A percentile compares a stretch with the other conserved stretches of the same genome.
Conservation (phyloP, 2,888 invertebrate genomes). For the Chymomyza fuscimana region DNA sequence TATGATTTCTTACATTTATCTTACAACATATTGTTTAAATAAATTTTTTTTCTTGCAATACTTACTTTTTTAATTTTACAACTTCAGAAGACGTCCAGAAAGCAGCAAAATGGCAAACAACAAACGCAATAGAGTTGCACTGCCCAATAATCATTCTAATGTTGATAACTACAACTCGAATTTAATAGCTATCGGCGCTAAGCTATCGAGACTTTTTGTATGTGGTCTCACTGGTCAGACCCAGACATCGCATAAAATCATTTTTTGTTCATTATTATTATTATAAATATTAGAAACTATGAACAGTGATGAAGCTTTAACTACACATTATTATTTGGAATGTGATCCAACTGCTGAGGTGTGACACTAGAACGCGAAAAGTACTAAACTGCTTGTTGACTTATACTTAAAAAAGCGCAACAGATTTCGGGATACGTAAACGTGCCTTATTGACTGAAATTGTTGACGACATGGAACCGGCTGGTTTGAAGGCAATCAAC, state of each 20-base stretch:
- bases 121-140: conserved; percentile 21
- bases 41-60: not conserved
- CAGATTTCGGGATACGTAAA: conserved; percentile 46
- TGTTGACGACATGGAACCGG: conserved; percentile 48
- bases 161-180: conserved; percentile 11
- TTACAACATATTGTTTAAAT: not conserved
- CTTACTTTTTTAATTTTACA: conserved; percentile 22
- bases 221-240: not conserved
- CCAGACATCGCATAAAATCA: not conserved
- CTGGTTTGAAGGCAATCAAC: conserved; percentile 49
- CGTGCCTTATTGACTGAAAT: conserved; percentile 48
- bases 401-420: conserved; percentile 39
- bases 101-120: conserved; percentile 27
- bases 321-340: conserved; percentile 51
- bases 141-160: not conserved
- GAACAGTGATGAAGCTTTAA: conserved; percentile 44
- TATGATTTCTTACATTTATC: not conserved
- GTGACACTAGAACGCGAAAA: conserved; percentile 52
- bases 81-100: conserved; percentile 9
- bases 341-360: conserved; percentile 39
- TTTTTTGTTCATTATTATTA: not conserved
- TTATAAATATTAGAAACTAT: conserved; percentile 20
- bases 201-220: not conserved
- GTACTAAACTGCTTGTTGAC: conserved; percentile 51
- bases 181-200: not conserved